phyloP scores from a whole-genome alignment of 2,113 vertebrate genomes.

The Nanger granti region DNA sequence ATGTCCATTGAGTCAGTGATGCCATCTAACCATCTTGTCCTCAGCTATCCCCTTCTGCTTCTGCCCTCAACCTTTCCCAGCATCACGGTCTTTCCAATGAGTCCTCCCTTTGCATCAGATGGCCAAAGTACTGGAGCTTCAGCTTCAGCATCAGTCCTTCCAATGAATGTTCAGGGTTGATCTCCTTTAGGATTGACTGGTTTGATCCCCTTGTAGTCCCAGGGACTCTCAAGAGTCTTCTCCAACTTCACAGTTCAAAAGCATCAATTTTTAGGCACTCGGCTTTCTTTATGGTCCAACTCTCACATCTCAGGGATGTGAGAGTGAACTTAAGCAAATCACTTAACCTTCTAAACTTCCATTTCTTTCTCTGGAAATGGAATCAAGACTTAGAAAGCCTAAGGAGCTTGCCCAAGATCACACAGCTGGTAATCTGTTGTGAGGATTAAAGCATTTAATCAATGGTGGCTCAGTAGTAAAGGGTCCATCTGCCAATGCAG shows the following conservation, averaged over 20 bases:
- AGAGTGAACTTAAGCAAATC: neutral
- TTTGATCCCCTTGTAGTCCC: neutral
- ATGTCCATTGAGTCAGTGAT: neutral
- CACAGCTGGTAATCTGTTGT: neutral
- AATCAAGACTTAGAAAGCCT: neutral
- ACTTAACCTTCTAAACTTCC: neutral
- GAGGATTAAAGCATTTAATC: neutral
- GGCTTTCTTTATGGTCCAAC: neutral
- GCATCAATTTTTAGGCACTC: neutral
- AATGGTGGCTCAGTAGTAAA: neutral
- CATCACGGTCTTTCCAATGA: neutral
- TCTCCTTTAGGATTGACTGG: neutral
- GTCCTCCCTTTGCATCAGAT: neutral
- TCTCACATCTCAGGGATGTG: neutral
- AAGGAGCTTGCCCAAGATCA: neutral
- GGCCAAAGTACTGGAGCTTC: neutral
- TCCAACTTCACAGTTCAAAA: neutral
- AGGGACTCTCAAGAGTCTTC: neutral
- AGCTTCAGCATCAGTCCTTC: neutral
- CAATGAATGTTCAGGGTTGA: neutral
- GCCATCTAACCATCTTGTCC: neutral
- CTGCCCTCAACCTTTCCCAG: neutral
- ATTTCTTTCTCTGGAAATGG: neutral
- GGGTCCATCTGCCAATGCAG: neutral
- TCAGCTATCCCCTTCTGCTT: neutral